Percentiles rank a stretch among this genome's conserved stretches.
These are phyloP conservation scores for Agriopis aurantiaria DNA, from an alignment of 2,888 invertebrate genomes.

Conservation along the genomic window DNA sequence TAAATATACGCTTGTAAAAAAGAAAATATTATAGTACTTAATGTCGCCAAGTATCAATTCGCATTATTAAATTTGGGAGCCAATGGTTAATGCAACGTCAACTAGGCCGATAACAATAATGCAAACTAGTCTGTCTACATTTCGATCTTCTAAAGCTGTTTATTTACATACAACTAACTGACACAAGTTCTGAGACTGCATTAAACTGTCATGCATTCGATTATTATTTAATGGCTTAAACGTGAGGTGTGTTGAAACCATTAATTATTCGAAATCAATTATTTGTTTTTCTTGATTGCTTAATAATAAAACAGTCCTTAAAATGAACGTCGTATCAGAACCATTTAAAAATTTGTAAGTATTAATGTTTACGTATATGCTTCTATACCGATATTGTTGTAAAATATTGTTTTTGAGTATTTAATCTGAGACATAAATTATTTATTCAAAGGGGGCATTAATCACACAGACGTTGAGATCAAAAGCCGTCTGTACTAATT, in stretches of 20 bases:
- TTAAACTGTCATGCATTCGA: conserved; percentile 69
- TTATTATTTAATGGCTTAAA: conserved; percentile 61
- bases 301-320: conserved; percentile 22
- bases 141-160: conserved; percentile 64
- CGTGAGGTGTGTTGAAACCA: conserved; percentile 47
- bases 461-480: conserved; percentile 30
- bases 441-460: conserved; percentile 31
- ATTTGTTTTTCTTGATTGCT: conserved; percentile 45
- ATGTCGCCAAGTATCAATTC: background rate
- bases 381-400: background rate
- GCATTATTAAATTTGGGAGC: conserved; percentile 19
- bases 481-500: conserved; percentile 49
- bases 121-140: conserved; percentile 77
- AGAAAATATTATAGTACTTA: background rate
- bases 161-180: conserved; percentile 62
- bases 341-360: background rate
- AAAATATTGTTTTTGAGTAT: background rate
- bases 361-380: background rate
- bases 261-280: conserved; percentile 45
- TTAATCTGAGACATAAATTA: conserved; percentile 7
- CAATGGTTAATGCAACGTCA: conserved; percentile 62
- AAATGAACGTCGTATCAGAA: background rate
- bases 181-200: conserved; percentile 63
- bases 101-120: conserved; percentile 73
- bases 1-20: background rate